These are phyloP conservation scores for Plecotus auritus DNA, from an alignment of 2,113 vertebrate species.

Conservation along the genomic window DNA sequence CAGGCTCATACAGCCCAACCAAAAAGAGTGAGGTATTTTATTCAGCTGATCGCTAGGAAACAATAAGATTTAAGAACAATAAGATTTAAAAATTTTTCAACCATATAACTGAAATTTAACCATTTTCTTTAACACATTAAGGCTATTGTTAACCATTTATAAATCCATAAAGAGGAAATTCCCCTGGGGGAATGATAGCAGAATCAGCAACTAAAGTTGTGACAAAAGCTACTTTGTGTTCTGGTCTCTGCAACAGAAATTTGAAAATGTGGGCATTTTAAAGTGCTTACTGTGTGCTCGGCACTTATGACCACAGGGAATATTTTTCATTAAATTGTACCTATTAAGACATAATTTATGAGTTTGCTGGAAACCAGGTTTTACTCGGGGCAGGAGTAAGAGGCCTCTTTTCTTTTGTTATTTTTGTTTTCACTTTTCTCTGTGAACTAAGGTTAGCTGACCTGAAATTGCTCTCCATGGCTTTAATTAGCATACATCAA, in stretches of 20 bases:
- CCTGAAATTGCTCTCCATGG: neutral
- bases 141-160: conserved; percentile 45
- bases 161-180: conserved; percentile 31
- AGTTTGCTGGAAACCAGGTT: conserved; percentile 17
- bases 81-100: conserved; percentile 10
- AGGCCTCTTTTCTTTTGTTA: neutral
- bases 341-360: conserved; percentile 19
- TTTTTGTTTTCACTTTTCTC: conserved; percentile 15
- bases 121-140: conserved; percentile 22
- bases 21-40: conserved; percentile 14
- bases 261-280: neutral
- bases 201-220: conserved; percentile 20
- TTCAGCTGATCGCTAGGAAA: conserved; percentile 40
- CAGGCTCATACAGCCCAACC: neutral
- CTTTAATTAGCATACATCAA: neutral
- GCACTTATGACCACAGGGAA: neutral
- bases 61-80: conserved; percentile 30
- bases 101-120: neutral
- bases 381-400: neutral
- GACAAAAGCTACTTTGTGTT: conserved; percentile 17
- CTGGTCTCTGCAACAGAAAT: neutral
- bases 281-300: conserved; percentile 12
- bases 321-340: neutral
- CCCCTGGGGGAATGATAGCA: neutral
- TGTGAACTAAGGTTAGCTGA: neutral